Evolutionary conservation across 2,797 vertebrate genomes (phyloP).

Genomic region (Lagodon rhomboides): DNA sequence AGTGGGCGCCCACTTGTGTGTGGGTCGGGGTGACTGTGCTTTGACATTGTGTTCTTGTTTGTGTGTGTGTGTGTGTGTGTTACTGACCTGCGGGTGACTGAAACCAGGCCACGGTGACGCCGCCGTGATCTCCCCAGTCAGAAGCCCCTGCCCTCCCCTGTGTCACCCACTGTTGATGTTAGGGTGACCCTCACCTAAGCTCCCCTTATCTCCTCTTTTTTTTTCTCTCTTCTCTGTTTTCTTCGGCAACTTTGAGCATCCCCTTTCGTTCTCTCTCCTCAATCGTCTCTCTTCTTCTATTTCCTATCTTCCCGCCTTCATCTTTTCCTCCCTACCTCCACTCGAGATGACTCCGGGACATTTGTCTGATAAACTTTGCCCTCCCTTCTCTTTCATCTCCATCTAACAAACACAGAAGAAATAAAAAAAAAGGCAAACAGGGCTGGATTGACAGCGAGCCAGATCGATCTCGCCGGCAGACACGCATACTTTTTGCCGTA

Average conservation of each 20-base stretch:
- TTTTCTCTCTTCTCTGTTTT: neutral
- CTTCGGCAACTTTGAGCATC: neutral
- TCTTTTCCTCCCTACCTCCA: neutral
- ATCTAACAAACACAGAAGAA: conserved; percentile 55
- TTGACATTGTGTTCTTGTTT: conserved; percentile 15
- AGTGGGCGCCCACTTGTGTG: neutral
- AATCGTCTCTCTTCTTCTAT: neutral
- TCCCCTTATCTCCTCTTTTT: neutral
- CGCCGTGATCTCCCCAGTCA: conserved; percentile 39
- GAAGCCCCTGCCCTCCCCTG: conserved; percentile 47
- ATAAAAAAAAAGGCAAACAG: conserved; percentile 63
- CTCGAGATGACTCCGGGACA: conserved; percentile 9
- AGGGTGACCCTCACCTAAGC: conserved; percentile 65
- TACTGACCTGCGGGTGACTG: conserved; percentile 58
- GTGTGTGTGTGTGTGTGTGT: conserved; percentile 47
- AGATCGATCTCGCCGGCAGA: conserved; percentile 60
- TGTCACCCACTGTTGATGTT: conserved; percentile 55
- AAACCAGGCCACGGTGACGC: conserved; percentile 31
- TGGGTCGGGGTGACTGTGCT: conserved; percentile 34
- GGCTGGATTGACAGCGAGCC: conserved; percentile 47
- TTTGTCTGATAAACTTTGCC: conserved; percentile 65
- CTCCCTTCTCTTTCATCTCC: conserved; percentile 65
- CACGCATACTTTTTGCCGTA: conserved; percentile 66
- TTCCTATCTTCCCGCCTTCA: accelerated
- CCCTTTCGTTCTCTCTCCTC: too few species aligned